Percentiles rank a stretch among this genome's conserved stretches.
Evolutionary conservation across 2,797 vertebrate genomes (phyloP).

Genomic region (Alcedo atthis): DNA sequence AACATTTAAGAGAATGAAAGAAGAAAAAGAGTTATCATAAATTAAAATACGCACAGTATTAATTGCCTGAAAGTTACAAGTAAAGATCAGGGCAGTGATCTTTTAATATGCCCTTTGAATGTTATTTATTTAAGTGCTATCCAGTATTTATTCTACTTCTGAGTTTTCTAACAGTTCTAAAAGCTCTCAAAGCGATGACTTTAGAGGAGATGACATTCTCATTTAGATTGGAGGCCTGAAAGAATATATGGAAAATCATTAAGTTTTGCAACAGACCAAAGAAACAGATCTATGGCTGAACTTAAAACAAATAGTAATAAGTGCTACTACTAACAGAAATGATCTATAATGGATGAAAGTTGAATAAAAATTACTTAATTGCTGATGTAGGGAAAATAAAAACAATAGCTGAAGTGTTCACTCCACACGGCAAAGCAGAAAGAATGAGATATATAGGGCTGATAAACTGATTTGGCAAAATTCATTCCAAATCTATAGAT

Average conservation of each 20-base stretch:
- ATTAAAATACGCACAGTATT: not conserved
- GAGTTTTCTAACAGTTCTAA: constrained; percentile 7
- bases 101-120: not conserved
- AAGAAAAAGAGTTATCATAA: not conserved
- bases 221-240: not conserved
- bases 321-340: not conserved
- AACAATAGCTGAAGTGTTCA: constrained; percentile 26
- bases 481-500: constrained; percentile 58
- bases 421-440: constrained; percentile 12
- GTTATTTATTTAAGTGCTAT: not conserved
- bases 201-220: not conserved
- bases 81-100: not conserved
- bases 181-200: not conserved
- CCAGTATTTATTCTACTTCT: not conserved
- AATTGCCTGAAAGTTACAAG: not conserved
- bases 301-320: not conserved
- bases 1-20: not conserved
- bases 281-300: constrained; percentile 1
- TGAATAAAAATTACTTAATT: constrained; percentile 35
- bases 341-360: constrained; percentile 40
- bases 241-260: constrained; percentile 38
- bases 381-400: constrained; percentile 57
- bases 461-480: constrained; percentile 65
- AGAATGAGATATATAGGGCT: constrained; percentile 1
- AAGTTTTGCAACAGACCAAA: constrained; percentile 46